Percentiles rank a stretch among this genome's conserved stretches.
Conservation (phyloP, 1,140 invertebrate species). For the Cardiocondyla obscurior region DNA sequence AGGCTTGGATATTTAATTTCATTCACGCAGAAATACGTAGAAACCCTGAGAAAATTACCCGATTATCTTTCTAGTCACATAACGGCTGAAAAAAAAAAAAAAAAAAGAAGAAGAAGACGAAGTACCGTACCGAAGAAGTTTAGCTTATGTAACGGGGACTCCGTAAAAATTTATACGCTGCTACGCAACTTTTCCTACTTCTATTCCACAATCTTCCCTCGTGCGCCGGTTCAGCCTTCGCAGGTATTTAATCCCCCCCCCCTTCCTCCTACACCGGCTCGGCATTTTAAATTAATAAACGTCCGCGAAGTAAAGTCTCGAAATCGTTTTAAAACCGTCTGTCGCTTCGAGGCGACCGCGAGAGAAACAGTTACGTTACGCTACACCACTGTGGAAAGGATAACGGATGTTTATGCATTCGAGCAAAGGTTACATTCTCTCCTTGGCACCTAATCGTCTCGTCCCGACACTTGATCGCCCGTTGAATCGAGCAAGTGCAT, state of each 20-base stretch:
- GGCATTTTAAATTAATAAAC: slow-evolving; percentile 3
- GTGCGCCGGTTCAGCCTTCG: neutral
- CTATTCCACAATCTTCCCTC: neutral
- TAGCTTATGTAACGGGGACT: slow-evolving; percentile 9
- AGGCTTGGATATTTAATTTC: neutral
- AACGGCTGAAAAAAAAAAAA: neutral
- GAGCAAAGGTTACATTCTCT: slow-evolving; percentile 61
- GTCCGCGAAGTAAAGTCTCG: neutral
- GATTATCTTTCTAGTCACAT: neutral
- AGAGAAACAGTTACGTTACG: slow-evolving; percentile 2
- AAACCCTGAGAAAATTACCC: neutral
- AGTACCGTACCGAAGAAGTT: neutral
- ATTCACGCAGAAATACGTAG: neutral
- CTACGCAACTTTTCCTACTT: neutral
- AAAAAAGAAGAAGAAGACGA: too few species aligned
- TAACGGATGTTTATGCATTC: slow-evolving; percentile 62
- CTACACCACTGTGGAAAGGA: neutral
- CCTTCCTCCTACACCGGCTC: too few species aligned
- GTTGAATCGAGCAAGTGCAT: slow-evolving; percentile 21
- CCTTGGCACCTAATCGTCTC: slow-evolving; percentile 62
- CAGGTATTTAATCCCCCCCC: neutral
- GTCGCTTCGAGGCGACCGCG: neutral
- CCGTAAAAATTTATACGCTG: slow-evolving; percentile 2
- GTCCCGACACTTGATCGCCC: slow-evolving; percentile 21
- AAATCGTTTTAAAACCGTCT: neutral